These are phyloP conservation scores for Dione juno DNA, from an alignment of 2,888 invertebrate species.

Conservation along the genomic window DNA sequence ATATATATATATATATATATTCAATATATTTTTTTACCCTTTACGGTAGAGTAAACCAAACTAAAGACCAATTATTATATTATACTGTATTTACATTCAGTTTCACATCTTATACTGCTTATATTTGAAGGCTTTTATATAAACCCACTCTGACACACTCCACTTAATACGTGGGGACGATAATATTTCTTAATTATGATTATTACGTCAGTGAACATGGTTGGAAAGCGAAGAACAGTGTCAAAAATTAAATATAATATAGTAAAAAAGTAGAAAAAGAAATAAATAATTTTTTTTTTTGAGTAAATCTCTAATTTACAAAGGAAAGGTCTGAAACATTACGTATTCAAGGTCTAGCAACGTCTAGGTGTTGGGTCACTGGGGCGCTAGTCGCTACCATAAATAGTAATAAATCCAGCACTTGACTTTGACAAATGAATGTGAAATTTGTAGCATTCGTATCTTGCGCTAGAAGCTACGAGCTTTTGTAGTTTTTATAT, in stretches of 20 bases:
- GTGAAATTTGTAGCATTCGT: conserved; percentile 47
- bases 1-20: too few species aligned
- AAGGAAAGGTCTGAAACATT: conserved; percentile 35
- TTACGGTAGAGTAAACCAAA: too few species aligned
- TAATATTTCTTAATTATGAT: too few species aligned
- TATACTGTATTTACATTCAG: too few species aligned
- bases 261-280: conserved; percentile 3
- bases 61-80: too few species aligned
- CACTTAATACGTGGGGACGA: too few species aligned
- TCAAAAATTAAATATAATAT: not conserved
- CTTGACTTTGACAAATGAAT: conserved; percentile 55
- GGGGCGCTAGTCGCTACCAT: conserved; percentile 47
- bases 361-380: conserved; percentile 49
- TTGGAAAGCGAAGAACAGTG: not conserved
- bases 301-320: conserved; percentile 24
- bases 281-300: conserved; percentile 18
- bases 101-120: too few species aligned
- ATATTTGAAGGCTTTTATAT: too few species aligned
- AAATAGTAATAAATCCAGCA: conserved; percentile 50
- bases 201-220: not conserved
- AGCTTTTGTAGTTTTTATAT: not conserved
- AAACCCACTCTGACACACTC: too few species aligned
- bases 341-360: conserved; percentile 43
- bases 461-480: conserved; percentile 32
- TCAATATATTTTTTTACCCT: too few species aligned